Conservation (phyloP, 2,797 vertebrate species). For the Miichthys miiuy region DNA sequence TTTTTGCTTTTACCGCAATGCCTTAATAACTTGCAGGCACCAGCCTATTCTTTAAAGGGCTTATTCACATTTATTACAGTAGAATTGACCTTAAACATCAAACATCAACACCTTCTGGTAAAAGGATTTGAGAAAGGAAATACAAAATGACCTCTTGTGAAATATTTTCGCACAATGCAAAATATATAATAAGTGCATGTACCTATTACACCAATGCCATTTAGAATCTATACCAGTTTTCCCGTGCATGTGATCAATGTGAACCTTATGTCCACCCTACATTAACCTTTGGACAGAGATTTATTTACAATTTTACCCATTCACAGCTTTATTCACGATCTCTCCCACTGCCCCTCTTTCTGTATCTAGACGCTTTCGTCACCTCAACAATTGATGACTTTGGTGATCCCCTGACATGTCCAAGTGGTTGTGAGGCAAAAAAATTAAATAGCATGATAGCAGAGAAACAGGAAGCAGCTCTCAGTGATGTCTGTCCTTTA, state of each 20-base stretch:
- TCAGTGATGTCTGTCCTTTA: no score
- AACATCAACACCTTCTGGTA: not conserved
- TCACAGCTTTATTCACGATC: not conserved
- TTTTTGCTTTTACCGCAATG: not conserved
- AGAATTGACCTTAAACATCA: not conserved
- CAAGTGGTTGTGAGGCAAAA: no score
- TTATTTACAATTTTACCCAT: not conserved
- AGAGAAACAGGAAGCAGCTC: no score
- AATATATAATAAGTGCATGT: not conserved
- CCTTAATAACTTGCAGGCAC: not conserved
- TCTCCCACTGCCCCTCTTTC: not conserved
- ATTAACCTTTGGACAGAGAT: not conserved
- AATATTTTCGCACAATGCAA: not conserved
- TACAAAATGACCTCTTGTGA: not conserved
- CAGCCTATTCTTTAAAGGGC: constrained; percentile 1
- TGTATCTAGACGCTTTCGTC: not conserved
- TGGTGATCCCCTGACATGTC: not conserved
- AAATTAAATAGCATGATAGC: no score
- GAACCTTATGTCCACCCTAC: not conserved
- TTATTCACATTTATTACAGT: not conserved
- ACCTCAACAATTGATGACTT: not conserved
- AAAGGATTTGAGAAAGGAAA: not conserved
- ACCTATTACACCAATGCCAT: not conserved
- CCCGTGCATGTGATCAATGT: not conserved
- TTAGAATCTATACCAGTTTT: not conserved